phyloP scores from a whole-genome alignment of 2,888 invertebrate species.

The Trachelus troglodyta region DNA sequence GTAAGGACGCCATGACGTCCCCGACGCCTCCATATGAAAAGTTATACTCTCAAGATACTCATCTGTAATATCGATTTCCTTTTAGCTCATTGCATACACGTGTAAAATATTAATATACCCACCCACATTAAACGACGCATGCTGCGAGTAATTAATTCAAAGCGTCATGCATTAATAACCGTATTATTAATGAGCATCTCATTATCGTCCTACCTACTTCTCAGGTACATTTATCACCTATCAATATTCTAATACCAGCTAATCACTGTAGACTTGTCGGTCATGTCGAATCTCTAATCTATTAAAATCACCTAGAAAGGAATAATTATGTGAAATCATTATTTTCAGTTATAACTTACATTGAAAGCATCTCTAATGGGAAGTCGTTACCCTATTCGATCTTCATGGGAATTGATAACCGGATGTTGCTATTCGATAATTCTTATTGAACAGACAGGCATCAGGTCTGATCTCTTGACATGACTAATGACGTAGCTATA shows the following conservation, averaged over 20 bases:
- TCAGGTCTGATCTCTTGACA: background rate
- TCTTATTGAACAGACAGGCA: background rate
- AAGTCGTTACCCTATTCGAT: background rate
- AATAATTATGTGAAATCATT: background rate
- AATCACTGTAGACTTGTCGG: background rate
- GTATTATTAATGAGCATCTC: background rate
- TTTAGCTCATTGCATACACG: background rate
- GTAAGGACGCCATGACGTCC: background rate
- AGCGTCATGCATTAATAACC: background rate
- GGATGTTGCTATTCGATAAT: background rate
- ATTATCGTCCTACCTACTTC: background rate
- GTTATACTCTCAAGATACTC: background rate
- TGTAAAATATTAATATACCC: background rate
- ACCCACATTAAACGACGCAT: background rate
- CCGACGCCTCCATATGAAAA: background rate
- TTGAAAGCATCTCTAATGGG: background rate
- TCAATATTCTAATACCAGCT: background rate
- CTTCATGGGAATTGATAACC: background rate
- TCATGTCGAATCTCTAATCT: background rate
- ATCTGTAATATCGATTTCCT: background rate
- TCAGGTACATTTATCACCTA: background rate
- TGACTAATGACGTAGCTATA: slow-evolving; percentile 7
- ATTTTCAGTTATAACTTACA: background rate
- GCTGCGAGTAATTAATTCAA: background rate
- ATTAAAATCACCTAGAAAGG: background rate